Base-by-base conservation (phyloP, 2,113 vertebrate genomes). In the Pyrgilauda ruficollis region DNA sequence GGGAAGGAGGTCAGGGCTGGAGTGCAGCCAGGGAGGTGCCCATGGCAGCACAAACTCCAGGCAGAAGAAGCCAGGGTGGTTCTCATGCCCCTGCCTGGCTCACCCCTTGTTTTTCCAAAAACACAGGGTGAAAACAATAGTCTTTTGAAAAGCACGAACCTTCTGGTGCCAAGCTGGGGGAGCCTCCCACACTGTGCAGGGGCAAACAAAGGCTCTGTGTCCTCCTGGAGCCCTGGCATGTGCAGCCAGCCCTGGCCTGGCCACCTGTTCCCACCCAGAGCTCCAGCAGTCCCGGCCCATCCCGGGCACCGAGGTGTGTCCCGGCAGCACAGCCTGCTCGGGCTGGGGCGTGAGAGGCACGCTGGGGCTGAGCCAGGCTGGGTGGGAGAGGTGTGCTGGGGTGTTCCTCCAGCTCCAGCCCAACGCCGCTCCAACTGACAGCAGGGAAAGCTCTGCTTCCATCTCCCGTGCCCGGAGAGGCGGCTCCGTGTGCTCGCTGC, bases 151-250 rank as follows among this genome's bases (percentile, higher is more conserved):
- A 94, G 67, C 89, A 84, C 61, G 12, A 33, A 78, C 93, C 93
- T 94, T 23, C 64, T 84, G 41, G 24, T 87, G 93, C 94, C 80
- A 46, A 87, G 84, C 74, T 72, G 77, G 76, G 61, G 92, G 89
- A 90, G 59, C 84, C 87, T 96, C 94, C 81, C 79, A 94, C 74
- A 8, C 55, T 2, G 4, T 55, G 33, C 63, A 9, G 6, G 2
- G 61, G 41, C 69, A 49, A 18, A 62, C 91, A 95, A 62, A 93
- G 78, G 26, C 2, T 1, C 91, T 11, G 75, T 69, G 93, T 93
- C 76, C 89, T 66, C 68, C 52, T 0, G 3, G 49, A 33, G 69
- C 35, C n/a, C 3, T 3, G 85, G 41, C 53, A 74, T 1, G 2
- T 49, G 41, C 77, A 79, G 78, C 27, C 41, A 2, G 35, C 47